Evolutionary conservation across 2,113 vertebrate genomes (phyloP), one percentile per base, ranked within the genome.

Genomic region (Cyanoderma ruficeps): DNA sequence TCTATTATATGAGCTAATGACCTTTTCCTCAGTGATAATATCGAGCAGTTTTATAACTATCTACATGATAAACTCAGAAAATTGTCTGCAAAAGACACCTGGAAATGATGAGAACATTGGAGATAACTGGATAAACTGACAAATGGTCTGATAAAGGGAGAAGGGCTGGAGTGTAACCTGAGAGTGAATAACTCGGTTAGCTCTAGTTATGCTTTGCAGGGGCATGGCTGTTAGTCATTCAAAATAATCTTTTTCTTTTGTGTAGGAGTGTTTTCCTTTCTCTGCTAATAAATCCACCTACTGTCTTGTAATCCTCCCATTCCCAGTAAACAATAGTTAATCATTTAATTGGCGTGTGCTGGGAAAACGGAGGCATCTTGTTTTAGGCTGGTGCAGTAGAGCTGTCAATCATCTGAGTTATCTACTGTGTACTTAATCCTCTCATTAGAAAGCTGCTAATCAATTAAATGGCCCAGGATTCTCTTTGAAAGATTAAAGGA

Each of bases 201-300:
- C 20, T 82, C 53, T 8, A 72, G 50, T 87, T n/a, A 27, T 65
- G 57, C 67, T 96, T 87, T 69, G 47, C 79, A 93, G 71, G 70
- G 88, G 15, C 63, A 83, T 50, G 59, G 90, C 76, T 95, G 83
- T 87, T 93, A 94, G 72, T 94, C 89, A 89, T 74, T 92, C 71
- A 91, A 95, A 97, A 89, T 60, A 87, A 67, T 71, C 68, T 78
- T 94, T 56, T 81, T 81, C 55, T 91, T 75, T 64, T 67, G 39
- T 75, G 93, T 87, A 79, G 94, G 89, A 92, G 89, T 91, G 72
- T 91, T 95, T 94, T 91, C 93, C 94, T 94, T 96, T 93, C 91
- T 78, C 89, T 89, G 46, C 69, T 96, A 95, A 95, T 96, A 96
- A 94, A 93, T 79, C 87, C 94, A 94, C 93, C 94, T 96, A 91